These are phyloP conservation scores for Atrichornis clamosus DNA, from an alignment of 2,113 vertebrate species.

Conservation along the genomic window DNA sequence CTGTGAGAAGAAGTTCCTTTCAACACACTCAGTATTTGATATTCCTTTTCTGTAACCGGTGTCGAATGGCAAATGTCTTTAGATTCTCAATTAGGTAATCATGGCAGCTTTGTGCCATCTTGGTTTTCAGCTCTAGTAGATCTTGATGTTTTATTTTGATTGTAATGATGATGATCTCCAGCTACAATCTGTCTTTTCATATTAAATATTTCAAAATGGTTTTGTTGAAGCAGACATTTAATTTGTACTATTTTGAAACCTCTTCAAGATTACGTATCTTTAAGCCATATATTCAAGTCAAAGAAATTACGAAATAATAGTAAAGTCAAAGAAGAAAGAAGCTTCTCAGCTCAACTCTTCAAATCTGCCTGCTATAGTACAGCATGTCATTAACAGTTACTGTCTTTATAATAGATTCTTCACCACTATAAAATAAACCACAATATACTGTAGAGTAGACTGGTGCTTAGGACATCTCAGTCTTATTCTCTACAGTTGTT, in stretches of 20 bases:
- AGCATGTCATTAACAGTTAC: background rate
- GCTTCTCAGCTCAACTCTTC: background rate
- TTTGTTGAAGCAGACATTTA: background rate
- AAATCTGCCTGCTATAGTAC: background rate
- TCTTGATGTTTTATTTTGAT: slow-evolving; percentile 16
- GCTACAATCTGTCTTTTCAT: slow-evolving; percentile 2
- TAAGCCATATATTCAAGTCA: background rate
- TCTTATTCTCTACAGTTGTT: background rate
- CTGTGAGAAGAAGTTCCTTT: background rate
- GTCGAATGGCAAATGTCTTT: background rate
- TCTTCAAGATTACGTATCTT: background rate
- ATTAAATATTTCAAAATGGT: background rate
- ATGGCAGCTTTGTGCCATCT: background rate
- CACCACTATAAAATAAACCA: background rate
- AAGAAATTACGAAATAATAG: background rate
- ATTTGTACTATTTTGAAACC: background rate
- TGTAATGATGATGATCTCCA: background rate
- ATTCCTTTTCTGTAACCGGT: background rate
- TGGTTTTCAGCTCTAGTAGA: background rate
- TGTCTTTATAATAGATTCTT: background rate
- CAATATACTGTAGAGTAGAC: background rate
- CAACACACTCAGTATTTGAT: background rate
- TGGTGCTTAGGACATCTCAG: background rate
- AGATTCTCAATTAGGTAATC: background rate
- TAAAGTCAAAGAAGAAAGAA: background rate